phyloP scores from a whole-genome alignment of 2,888 invertebrate species.

The Drosophila parthenogenetica region DNA sequence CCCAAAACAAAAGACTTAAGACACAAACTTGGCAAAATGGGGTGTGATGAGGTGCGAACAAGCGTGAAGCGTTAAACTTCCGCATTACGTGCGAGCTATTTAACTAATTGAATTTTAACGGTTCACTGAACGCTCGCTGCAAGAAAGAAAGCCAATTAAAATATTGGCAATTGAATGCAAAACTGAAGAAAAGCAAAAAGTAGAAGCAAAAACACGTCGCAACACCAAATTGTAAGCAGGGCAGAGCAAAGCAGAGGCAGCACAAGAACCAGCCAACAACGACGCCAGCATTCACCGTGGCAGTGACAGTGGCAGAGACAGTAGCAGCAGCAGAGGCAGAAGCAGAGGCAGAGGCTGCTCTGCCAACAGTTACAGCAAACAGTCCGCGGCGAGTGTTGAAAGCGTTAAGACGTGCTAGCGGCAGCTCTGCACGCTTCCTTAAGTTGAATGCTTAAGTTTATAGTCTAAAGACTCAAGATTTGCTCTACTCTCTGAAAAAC shows the following conservation, averaged over 20 bases:
- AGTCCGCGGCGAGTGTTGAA: constrained; percentile 82
- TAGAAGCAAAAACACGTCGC: constrained; percentile 58
- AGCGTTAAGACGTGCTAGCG: constrained; percentile 75
- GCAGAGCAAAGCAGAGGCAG: constrained; percentile 21
- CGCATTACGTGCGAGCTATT: constrained; percentile 63
- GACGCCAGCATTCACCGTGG: constrained; percentile 15
- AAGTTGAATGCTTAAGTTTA: constrained; percentile 4
- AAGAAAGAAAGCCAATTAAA: constrained; percentile 64
- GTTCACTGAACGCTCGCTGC: constrained; percentile 57
- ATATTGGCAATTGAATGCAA: constrained; percentile 58
- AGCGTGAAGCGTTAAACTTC: constrained; percentile 37
- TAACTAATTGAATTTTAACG: constrained; percentile 54
- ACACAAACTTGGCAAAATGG: constrained; percentile 62
- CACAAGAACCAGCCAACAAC: constrained; percentile 16
- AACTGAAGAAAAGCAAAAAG: background rate
- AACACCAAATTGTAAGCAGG: constrained; percentile 32
- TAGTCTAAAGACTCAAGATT: constrained; percentile 9
- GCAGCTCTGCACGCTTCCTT: constrained; percentile 21
- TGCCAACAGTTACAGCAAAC: constrained; percentile 37
- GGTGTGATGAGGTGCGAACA: constrained; percentile 18
- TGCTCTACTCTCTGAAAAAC: constrained; percentile 42
- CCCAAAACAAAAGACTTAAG: constrained; percentile 65
- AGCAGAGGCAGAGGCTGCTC: constrained; percentile 17
- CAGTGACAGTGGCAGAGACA: constrained; percentile 24
- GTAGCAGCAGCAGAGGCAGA: constrained; percentile 25